These are phyloP conservation scores for Urosaurus nigricauda DNA, from an alignment of 2,797 vertebrate genomes.

Conservation along the genomic window DNA sequence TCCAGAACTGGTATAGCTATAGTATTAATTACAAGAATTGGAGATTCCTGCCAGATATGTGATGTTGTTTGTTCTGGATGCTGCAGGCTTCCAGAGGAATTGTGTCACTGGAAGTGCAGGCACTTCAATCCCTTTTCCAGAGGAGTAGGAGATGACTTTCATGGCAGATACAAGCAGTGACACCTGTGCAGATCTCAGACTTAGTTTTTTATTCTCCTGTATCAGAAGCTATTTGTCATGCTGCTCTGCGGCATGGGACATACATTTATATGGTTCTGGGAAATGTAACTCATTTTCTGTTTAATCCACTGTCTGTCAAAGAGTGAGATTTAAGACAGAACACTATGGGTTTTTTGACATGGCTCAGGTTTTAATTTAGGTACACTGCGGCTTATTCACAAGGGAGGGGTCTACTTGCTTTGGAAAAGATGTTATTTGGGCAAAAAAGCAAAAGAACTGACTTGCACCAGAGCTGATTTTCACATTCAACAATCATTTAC, in stretches of 20 bases:
- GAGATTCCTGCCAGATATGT: not conserved
- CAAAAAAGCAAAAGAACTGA: slow-evolving; percentile 38
- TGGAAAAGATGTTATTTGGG: slow-evolving; percentile 39
- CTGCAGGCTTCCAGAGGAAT: slow-evolving; percentile 3
- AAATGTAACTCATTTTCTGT: slow-evolving; percentile 70
- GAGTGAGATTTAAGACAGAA: slow-evolving; percentile 63
- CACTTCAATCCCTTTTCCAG: slow-evolving; percentile 44
- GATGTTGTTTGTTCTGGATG: not conserved
- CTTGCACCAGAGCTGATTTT: not conserved
- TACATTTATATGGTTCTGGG: slow-evolving; percentile 52
- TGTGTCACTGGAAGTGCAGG: not conserved
- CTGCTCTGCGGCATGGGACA: slow-evolving; percentile 56
- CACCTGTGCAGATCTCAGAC: slow-evolving; percentile 56
- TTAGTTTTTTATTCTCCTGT: slow-evolving; percentile 50
- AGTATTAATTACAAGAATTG: not conserved
- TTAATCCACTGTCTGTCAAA: slow-evolving; percentile 71
- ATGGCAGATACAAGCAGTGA: slow-evolving; percentile 38
- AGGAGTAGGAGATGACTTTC: slow-evolving; percentile 56
- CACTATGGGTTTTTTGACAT: slow-evolving; percentile 47
- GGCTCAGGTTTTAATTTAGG: slow-evolving; percentile 49
- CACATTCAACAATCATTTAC: not conserved
- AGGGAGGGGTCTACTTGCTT: slow-evolving; percentile 37
- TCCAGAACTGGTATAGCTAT: not conserved
- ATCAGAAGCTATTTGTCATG: slow-evolving; percentile 71
- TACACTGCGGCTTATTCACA: slow-evolving; percentile 28